Base-by-base conservation (phyloP, 2,888 invertebrate genomes). In the Ophion slaviceki region DNA sequence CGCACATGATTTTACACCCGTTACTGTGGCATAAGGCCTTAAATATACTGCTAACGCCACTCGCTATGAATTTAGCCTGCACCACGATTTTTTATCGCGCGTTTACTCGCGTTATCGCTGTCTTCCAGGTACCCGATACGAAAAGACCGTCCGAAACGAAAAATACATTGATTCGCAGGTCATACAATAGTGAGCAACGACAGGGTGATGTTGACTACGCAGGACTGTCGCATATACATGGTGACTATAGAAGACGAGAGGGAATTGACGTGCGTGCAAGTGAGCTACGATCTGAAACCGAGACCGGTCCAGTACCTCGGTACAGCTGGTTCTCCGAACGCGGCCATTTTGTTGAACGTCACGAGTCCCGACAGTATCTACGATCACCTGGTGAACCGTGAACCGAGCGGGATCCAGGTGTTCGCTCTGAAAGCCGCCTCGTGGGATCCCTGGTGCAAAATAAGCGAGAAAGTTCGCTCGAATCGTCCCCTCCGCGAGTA, bases 361-460 rank as follows among this genome's bases (percentile, higher is more conserved):
- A 92, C 91, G 4, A 93, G 92, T 88, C 94, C 94, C 1, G 91
- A 90, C 75, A 85, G 83, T 6, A 86, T 89, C 24, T 92, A 92
- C 80, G 94, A 94, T 88, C 94, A 94, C 87, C 85, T 94, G 47
- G 87, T 91, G 2, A 87, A 89, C 70, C 90, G 92, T 11, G 94
- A 94, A 72, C 94, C 94, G 20, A 92, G 91, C 8, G 89, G 84
- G 59, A 11, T 93, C 2, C 86, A 89, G 36, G 87, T 94, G 59
- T 93, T 93, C 62, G 83, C 36, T 47, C 87, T 93, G 3, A 85
- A 89, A 11, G 86, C 82, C 4, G 71, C 88, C 11, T 59, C 82
- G 40, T 90, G 88, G 78, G 86, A 93, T 83, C 91, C 93, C 2
- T 82, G 89, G 28, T 24, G 82, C 0, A 83, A 90, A 40, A 84